Conservation (phyloP, 2,113 vertebrate genomes). For the Acrocephalus arundinaceus region DNA sequence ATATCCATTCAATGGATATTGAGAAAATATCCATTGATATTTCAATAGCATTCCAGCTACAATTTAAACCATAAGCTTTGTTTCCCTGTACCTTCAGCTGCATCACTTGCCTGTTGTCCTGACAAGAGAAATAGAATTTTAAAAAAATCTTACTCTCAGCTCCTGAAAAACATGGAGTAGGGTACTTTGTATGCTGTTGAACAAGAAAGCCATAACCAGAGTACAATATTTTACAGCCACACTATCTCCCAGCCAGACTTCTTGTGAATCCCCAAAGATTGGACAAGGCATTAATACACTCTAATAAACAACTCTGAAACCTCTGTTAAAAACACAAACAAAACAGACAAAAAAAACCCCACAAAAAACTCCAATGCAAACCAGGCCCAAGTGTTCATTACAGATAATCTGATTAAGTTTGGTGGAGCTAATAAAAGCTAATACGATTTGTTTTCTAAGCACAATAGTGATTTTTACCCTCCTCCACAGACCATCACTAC, state of each 20-base stretch:
- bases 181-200: not conserved
- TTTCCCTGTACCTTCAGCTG: not conserved
- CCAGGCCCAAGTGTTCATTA: not conserved
- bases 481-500: not conserved
- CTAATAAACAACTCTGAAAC: not conserved
- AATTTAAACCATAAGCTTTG: not conserved
- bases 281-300: not conserved
- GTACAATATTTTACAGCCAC: not conserved
- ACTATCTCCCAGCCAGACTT: not conserved
- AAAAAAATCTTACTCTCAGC: not conserved
- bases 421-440: not conserved
- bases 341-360: not conserved
- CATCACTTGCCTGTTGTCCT: not conserved
- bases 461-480: not conserved
- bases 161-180: not conserved
- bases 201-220: not conserved
- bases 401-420: not conserved
- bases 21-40: too few relatives aligned
- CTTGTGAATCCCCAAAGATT: not conserved
- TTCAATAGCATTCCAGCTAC: not conserved
- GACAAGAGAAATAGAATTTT: not conserved
- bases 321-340: not conserved
- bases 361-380: not conserved
- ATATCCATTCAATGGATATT: not conserved
- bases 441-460: not conserved